phyloP scores from a whole-genome alignment of 2,113 vertebrate species.

The Anguilla japonica region DNA sequence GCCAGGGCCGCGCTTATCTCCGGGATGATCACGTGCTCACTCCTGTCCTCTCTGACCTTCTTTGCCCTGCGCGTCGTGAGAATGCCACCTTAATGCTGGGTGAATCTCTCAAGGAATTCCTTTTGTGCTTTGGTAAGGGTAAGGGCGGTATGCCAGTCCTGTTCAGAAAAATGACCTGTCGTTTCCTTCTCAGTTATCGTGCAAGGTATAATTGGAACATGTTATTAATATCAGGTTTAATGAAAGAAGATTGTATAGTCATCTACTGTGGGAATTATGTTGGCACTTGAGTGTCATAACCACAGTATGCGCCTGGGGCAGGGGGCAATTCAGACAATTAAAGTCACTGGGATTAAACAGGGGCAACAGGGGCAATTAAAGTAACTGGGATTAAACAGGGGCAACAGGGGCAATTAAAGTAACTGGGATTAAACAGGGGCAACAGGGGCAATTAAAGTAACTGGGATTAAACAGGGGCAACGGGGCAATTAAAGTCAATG shows the following conservation, averaged over 20 bases:
- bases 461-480: too few species aligned
- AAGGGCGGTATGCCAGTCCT: not conserved
- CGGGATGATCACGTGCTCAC: not conserved
- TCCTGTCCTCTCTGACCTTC: not conserved
- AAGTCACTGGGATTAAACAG: not conserved
- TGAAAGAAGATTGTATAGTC: not conserved
- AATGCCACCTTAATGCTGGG: slow-evolving; percentile 12
- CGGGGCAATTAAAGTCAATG: too few species aligned
- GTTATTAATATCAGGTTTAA: not conserved
- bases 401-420: too few species aligned
- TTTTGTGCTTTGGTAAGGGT: not conserved
- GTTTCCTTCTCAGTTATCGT: not conserved
- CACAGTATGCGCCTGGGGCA: not conserved
- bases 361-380: not conserved
- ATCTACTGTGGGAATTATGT: not conserved
- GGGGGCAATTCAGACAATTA: not conserved
- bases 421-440: not conserved
- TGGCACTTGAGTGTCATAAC: not conserved
- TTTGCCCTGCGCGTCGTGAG: not conserved
- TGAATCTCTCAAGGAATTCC: not conserved
- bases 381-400: too few species aligned
- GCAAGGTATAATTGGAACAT: not conserved
- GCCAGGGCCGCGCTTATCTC: not conserved
- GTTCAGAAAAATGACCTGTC: not conserved
- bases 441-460: not conserved